Conservation (phyloP, 1,140 invertebrate species). For the Pogonomyrmex californicus region DNA sequence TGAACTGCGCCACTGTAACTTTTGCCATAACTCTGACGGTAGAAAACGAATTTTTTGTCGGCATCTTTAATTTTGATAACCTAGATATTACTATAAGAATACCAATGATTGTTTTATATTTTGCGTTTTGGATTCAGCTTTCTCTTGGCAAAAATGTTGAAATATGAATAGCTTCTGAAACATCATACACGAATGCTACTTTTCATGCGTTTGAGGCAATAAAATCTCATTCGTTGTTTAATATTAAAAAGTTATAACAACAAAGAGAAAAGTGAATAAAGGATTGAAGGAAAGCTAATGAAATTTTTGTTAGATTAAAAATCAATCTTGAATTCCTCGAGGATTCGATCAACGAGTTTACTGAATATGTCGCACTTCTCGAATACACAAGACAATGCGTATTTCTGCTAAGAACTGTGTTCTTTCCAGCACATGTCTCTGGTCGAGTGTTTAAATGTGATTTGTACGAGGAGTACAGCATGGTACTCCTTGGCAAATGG, state of each 20-base stretch:
- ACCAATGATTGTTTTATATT: background rate
- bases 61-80: no score
- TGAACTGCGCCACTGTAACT: no score
- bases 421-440: background rate
- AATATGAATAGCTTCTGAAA: background rate
- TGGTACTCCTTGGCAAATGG: background rate
- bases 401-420: background rate
- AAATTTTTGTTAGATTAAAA: background rate
- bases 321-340: background rate
- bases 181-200: background rate
- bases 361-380: conserved; percentile 4
- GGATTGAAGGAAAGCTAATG: background rate
- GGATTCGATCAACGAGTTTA: background rate
- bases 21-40: no score
- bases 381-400: background rate
- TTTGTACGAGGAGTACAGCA: conserved; percentile 1
- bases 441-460: background rate
- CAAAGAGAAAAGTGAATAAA: background rate
- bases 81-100: background rate
- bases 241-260: background rate
- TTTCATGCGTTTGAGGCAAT: background rate
- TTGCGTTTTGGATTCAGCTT: background rate
- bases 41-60: no score
- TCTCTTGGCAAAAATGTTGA: background rate
- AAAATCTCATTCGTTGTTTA: background rate